Base-by-base conservation (phyloP, 2,113 vertebrate species). In the Oostethus manadensis region DNA sequence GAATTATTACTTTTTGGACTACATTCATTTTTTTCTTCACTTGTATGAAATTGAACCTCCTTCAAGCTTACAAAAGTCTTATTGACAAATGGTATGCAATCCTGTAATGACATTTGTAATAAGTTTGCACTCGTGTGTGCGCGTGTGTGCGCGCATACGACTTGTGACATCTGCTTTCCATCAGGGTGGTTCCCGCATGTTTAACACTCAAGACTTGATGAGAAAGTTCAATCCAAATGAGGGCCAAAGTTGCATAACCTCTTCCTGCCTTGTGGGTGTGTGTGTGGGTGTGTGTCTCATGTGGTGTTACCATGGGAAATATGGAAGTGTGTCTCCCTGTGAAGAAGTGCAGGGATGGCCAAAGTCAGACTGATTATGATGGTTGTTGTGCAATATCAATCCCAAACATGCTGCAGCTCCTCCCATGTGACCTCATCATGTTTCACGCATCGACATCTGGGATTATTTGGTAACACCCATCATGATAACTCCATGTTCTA, bases 241-340 rank as follows among this genome's bases (percentile, higher is more conserved):
- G 38, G 9, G 21, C 47, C 59, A 47, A 60, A 33, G 18, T 55
- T 38, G 22, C 67, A 46, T 82, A 80, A 82, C 35, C 0, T 35
- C 46, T 18, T 60, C 47, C 63, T 51, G 29, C 61, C 46, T 44
- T n/a, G 35, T 23, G 23, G 1, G 15, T 46, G 7, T 43, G 17
- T 21, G 46, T 48, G 46, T 53, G 23, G 2, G 23, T 26, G 23
- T 26, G 23, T 38, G 35, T 9, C 2, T 10, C 6, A 42, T 3
- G 33, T 40, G 35, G 2, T 21, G 64, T 61, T 60, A 58, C 60
- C 54, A 51, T 59, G 26, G 77, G 20, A 14, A 73, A 77, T 20
- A 59, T 15, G 46, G 15, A 51, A 74, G 69, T 50, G 48, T 47
- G 56, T 66, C 35, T n/a, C 26, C 18, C 54, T 10, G 35, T 64